Percentiles rank a stretch among this genome's conserved stretches.
Conservation (phyloP, 2,888 invertebrate genomes). For the Piscicola geometra region DNA sequence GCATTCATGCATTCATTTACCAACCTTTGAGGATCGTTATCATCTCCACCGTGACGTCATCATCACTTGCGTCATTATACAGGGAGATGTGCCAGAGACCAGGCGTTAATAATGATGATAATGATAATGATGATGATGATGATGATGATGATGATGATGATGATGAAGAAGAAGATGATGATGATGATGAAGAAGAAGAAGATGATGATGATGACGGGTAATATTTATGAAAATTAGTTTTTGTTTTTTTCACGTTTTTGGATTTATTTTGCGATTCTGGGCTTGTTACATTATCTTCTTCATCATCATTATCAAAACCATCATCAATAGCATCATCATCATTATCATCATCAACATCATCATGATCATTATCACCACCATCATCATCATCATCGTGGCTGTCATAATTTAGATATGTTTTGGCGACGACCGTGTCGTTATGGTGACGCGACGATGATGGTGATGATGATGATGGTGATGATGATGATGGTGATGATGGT, state of each 20-base stretch:
- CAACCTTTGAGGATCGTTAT: too few species aligned
- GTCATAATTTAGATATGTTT: not conserved
- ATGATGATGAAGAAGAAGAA: constrained; percentile 25
- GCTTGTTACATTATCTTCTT: not conserved
- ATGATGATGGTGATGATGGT: too few species aligned
- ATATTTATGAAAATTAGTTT: not conserved
- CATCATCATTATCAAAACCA: not conserved
- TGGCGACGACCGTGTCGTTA: not conserved
- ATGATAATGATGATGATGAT: constrained; percentile 33
- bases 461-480: too few species aligned
- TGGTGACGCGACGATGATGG: not conserved
- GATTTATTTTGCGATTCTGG: too few species aligned
- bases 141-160: constrained; percentile 33
- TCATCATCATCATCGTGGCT: constrained; percentile 5
- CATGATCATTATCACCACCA: too few species aligned
- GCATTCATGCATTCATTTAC: too few species aligned
- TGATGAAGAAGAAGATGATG: constrained; percentile 33
- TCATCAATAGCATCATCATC: constrained; percentile 8
- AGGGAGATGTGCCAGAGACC: constrained; percentile 27
- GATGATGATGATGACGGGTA: not conserved
- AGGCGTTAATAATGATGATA: not conserved
- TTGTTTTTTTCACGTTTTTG: not conserved
- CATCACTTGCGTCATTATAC: constrained; percentile 12
- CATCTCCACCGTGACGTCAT: not conserved
- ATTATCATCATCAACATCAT: not conserved